phyloP scores from a whole-genome alignment of 2,888 invertebrate species.

The Himalopsyche anomala region DNA sequence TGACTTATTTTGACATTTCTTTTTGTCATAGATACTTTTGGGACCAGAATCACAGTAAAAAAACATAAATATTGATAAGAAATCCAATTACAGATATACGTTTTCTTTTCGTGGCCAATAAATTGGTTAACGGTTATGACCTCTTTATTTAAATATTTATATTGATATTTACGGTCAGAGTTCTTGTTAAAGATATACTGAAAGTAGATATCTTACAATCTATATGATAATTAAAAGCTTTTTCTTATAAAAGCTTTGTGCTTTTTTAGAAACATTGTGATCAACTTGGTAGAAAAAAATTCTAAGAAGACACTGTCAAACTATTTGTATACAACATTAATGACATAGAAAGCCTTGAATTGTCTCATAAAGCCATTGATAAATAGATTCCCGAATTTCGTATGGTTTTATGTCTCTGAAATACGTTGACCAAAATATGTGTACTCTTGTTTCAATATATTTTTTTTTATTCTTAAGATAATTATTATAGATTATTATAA shows the following conservation, averaged over 20 bases:
- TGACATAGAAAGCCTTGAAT: background rate
- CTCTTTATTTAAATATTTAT: background rate
- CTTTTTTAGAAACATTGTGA: too few relatives aligned
- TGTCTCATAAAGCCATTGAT: background rate
- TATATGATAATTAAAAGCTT: background rate
- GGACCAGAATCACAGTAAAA: background rate
- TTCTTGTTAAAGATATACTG: background rate
- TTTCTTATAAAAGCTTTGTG: background rate
- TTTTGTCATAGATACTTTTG: background rate
- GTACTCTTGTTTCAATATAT: too few relatives aligned
- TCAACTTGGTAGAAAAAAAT: too few relatives aligned
- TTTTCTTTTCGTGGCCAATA: background rate
- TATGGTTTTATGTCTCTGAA: too few relatives aligned
- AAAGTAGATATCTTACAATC: background rate
- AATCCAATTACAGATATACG: background rate
- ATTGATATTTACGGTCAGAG: background rate
- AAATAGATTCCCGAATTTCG: background rate
- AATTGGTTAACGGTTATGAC: background rate
- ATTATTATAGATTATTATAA: too few relatives aligned
- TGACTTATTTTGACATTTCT: background rate
- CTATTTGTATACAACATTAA: background rate
- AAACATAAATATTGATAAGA: conserved; percentile 5
- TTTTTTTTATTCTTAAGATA: too few relatives aligned
- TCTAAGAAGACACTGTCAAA: background rate
- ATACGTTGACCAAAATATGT: too few relatives aligned